Evolutionary conservation across 2,888 invertebrate species (phyloP), one percentile per base, ranked within the genome.

Genomic region (Hirtodrosophila trivittata): DNA sequence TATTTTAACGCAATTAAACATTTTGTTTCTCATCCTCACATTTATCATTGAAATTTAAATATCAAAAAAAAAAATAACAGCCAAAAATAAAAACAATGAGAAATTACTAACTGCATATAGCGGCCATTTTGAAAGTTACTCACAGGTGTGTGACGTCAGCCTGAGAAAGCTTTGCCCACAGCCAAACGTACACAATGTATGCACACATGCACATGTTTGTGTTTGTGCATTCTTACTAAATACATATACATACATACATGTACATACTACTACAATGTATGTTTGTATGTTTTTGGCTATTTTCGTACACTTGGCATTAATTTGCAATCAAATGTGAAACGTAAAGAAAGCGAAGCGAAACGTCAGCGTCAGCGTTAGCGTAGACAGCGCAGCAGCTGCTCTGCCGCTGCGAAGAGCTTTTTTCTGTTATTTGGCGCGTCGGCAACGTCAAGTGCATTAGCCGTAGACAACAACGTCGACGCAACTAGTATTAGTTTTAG

Each of bases 231-330:
- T 35, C 35, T 35, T 35, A 35, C 33, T 47, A n/a, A n/a, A 32
- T 26, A 6, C 21, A 26, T 13, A 32, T 21, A 13, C 26, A 28
- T 8, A 47, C 14, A 10, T 38, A 14, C 46, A 37, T 56, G 16
- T 6, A 12, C 14, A 28, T 41, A 18, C 55, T 21, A 21, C 18
- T 21, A 21, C 2, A 5, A 21, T 58, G 33, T 35, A 10, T 68
- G 25, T 59, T 10, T 37, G 1, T 43, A 12, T 25, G 30, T 21
- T 74, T 68, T 75, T 45, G 65, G 70, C 66, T 78, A 78, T 82
- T 78, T 78, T 77, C 49, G 78, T 73, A 81, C 60, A 65, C 75
- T 77, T 69, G 69, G 72, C 73, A 73, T 75, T 75, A 65, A 70
- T 77, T 73, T 77, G 66, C 69, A 77, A 77, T 68, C 68, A 75